Base-by-base conservation (phyloP, 2,888 invertebrate genomes). In the Epirrhoe alternata region DNA sequence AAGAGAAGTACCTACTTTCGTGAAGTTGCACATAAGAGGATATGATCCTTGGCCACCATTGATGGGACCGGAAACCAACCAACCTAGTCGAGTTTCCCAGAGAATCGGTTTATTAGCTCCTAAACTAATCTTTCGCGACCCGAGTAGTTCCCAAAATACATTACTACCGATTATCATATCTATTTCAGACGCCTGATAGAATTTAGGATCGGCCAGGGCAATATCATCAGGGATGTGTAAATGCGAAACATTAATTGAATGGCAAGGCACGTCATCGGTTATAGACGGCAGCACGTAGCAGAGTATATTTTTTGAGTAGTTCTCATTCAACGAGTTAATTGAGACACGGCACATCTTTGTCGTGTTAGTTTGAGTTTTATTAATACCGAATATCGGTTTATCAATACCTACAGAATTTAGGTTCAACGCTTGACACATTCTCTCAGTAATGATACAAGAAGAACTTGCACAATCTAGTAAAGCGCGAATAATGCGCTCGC, bases 11-110 rank as follows among this genome's bases (percentile, higher is more conserved):
- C n/a, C 55, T 55, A 55, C 55, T 42, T 55, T 42, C 31, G 56
- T 56, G 56, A 47, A 56, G 30, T 68, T 66, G 62, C 71, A 72
- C 6, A 24, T 16, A 49, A 68, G 38, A 45, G 45, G 24, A 35
- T 16, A 38, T 31, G 65, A 69, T 16, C 33, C 51, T 35, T 53
- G 49, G 42, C 57, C 50, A n/a, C 17, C 24, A 47, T 16, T 16
- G 8, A 70, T 24, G 31, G 68, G 65, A 31, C 73, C 73, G 33
- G 66, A 64, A 51, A 70, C 61, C 24, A 70, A 53, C 68, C 67
- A 70, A 16, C 68, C 66, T 38, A 72, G 30, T 10, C 56, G 52
- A 5, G 72, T 69, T 49, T 69, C 68, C 49, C 47, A 60, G 7
- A 67, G 55, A 6, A 51, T 31, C 31, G 63, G 62, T 5, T 58